Percentiles rank a stretch among this genome's conserved stretches.
Evolutionary conservation across 2,113 vertebrate genomes (phyloP).

Genomic region (Rhabdomys dilectus): DNA sequence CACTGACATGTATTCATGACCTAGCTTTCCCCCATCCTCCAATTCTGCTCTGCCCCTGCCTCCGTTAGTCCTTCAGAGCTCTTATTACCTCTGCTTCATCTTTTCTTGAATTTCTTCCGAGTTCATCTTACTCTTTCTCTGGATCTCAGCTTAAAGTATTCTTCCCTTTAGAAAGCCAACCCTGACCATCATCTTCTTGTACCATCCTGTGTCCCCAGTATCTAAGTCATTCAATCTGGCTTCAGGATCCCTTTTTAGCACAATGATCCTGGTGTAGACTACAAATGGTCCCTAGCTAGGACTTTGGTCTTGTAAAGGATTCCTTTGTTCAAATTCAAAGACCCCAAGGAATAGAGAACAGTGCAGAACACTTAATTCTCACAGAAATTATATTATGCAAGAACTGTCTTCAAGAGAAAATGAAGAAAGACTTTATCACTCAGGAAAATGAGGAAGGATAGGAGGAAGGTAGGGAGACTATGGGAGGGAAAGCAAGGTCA

Average conservation of each 20-base stretch:
- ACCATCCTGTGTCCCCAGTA: accelerated
- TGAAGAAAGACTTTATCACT: not conserved
- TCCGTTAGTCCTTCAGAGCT: not conserved
- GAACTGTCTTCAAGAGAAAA: not conserved
- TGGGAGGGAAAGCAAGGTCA: not conserved
- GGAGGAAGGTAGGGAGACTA: not conserved
- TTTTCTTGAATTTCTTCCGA: not conserved
- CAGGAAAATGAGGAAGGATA: not conserved
- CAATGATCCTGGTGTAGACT: not conserved
- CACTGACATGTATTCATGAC: not conserved
- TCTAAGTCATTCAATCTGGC: not conserved
- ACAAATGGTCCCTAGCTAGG: not conserved
- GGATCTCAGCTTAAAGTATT: not conserved
- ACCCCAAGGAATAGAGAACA: not conserved
- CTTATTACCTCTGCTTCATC: not conserved
- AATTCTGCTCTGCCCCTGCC: not conserved
- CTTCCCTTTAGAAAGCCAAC: not conserved
- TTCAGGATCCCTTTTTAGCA: not conserved
- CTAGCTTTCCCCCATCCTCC: not conserved
- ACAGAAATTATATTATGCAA: not conserved
- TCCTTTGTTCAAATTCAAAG: not conserved
- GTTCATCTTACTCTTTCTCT: not conserved
- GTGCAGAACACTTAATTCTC: not conserved
- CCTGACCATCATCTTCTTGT: not conserved
- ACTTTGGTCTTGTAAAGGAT: not conserved